Conservation (phyloP, 2,113 vertebrate species). For the Hylia prasina region DNA sequence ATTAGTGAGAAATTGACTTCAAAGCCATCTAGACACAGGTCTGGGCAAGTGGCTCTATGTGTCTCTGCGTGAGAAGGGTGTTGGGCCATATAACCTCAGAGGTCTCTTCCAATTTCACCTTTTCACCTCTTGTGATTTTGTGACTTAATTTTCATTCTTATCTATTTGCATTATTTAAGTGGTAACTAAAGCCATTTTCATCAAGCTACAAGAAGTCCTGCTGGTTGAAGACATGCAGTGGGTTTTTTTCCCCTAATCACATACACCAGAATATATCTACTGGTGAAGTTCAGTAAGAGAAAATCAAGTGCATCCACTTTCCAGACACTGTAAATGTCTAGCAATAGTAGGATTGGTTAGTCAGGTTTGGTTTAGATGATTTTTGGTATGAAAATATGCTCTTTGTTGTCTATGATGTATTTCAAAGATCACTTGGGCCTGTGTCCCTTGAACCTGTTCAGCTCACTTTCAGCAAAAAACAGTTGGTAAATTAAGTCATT, state of each 20-base stretch:
- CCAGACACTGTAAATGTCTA: background rate
- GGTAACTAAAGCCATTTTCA: background rate
- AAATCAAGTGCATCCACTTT: background rate
- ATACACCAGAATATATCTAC: background rate
- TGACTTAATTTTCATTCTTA: background rate
- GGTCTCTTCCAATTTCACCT: background rate
- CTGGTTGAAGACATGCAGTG: background rate
- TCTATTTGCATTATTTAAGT: background rate
- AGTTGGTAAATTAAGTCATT: background rate
- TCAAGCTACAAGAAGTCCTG: background rate
- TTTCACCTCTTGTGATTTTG: background rate
- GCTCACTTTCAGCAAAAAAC: background rate
- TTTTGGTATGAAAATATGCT: background rate
- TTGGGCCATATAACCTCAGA: background rate
- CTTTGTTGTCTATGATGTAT: background rate
- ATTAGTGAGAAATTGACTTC: background rate
- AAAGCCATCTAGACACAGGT: background rate
- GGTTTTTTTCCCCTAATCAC: background rate
- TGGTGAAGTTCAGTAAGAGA: background rate
- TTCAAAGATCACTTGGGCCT: background rate
- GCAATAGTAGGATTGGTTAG: background rate
- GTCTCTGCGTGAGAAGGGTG: background rate
- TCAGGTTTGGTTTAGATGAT: background rate
- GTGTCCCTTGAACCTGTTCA: background rate
- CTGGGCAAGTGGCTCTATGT: background rate